A percentile compares a stretch with the other conserved stretches of the same genome.
phyloP scores from a whole-genome alignment of 2,888 invertebrate genomes.

The Thecophora atra region DNA sequence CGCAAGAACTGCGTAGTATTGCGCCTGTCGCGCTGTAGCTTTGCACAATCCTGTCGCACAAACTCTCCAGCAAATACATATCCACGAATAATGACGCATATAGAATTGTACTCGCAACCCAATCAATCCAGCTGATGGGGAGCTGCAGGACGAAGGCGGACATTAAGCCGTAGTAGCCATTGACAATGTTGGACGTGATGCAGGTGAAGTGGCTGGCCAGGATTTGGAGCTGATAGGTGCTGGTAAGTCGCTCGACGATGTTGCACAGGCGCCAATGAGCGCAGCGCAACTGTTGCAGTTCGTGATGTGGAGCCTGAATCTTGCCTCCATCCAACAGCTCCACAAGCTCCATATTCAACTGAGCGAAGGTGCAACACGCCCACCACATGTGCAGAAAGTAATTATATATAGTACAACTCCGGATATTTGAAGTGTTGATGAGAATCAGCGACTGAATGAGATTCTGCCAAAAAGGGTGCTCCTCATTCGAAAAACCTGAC shows the following conservation, averaged over 20 bases:
- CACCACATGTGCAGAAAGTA: slow-evolving; percentile 3
- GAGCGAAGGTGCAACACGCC: background rate
- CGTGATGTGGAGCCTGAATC: background rate
- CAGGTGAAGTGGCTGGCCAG: slow-evolving; percentile 4
- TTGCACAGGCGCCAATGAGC: slow-evolving; percentile 12
- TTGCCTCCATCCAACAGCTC: background rate
- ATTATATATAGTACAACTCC: background rate
- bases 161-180: slow-evolving; percentile 1
- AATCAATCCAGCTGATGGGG: background rate
- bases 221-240: slow-evolving; percentile 11
- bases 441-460: background rate
- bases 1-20: background rate
- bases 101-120: background rate
- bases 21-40: background rate
- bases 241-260: background rate
- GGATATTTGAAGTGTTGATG: background rate
- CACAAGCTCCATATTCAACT: background rate
- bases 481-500: background rate
- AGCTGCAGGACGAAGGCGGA: background rate
- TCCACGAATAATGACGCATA: background rate
- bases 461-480: background rate
- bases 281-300: slow-evolving; percentile 6
- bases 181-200: background rate
- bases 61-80: background rate
- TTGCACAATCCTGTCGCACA: background rate